A percentile compares a stretch with the other conserved stretches of the same genome.
phyloP scores from a whole-genome alignment of 2,888 invertebrate genomes.

The Sepiola atlantica region DNA sequence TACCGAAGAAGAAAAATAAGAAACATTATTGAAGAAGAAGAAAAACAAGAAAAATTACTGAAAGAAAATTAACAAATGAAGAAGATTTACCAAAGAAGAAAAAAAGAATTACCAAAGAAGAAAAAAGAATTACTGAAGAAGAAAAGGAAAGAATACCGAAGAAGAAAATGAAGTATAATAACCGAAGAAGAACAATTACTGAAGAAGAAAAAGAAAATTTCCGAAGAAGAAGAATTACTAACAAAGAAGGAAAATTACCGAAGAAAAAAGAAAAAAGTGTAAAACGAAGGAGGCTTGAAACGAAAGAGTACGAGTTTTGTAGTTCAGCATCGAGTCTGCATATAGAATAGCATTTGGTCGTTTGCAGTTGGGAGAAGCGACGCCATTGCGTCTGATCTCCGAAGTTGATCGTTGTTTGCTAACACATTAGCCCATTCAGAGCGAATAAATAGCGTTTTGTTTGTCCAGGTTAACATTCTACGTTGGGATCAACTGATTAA shows the following conservation, averaged over 20 bases:
- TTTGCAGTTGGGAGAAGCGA: background rate
- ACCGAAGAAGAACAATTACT: background rate
- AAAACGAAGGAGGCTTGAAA: background rate
- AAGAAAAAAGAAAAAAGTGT: background rate
- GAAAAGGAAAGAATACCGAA: background rate
- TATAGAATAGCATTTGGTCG: background rate
- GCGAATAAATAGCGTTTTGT: conserved; percentile 21
- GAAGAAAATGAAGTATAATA: background rate
- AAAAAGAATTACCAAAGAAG: background rate
- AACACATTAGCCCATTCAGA: background rate
- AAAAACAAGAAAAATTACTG: background rate
- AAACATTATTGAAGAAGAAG: background rate
- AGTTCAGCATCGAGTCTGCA: background rate
- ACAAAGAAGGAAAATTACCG: background rate
- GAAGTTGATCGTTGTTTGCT: conserved; percentile 11
- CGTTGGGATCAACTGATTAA: conserved; percentile 13
- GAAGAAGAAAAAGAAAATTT: background rate
- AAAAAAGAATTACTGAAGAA: background rate
- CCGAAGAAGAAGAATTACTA: no score
- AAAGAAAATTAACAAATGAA: background rate
- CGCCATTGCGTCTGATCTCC: background rate
- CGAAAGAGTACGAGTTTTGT: background rate
- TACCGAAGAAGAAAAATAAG: no score
- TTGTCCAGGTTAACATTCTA: background rate
- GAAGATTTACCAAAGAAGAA: no score